Percentiles rank a stretch among this genome's conserved stretches.
phyloP scores from a whole-genome alignment of 1,140 invertebrate genomes.

The Anoplophora glabripennis region DNA sequence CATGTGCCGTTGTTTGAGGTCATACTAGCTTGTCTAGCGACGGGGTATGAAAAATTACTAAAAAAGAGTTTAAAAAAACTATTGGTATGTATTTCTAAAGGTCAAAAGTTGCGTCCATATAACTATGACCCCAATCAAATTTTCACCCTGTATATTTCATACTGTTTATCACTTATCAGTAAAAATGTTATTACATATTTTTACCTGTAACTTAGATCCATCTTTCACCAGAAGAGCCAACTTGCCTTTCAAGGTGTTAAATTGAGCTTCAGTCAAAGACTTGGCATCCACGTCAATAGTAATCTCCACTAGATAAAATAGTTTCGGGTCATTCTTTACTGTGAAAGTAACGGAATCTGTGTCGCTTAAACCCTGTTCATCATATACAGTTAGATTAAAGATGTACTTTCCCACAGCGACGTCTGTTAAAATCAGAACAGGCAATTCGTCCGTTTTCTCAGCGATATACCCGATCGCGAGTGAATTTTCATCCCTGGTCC shows the following conservation, averaged over 20 bases:
- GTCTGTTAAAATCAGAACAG: conserved; percentile 80
- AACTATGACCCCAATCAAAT: too few relatives aligned
- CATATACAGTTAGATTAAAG: conserved; percentile 83
- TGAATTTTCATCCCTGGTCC: conserved; percentile 77
- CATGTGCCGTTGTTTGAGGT: too few relatives aligned
- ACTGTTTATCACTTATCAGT: too few relatives aligned
- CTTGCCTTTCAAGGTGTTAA: conserved; percentile 71
- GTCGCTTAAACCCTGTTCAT: conserved; percentile 80
- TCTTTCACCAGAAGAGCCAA: conserved; percentile 63
- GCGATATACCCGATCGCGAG: conserved; percentile 81
- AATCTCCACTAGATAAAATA: conserved; percentile 76
- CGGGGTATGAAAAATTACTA: too few relatives aligned
- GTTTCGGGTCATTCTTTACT: conserved; percentile 76
- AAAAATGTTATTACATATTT: neutral
- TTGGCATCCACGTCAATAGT: conserved; percentile 71
- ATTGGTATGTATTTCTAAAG: too few relatives aligned
- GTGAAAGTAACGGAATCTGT: conserved; percentile 81
- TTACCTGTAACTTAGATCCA: conserved; percentile 46
- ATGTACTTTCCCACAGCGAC: conserved; percentile 83
- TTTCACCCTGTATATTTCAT: too few relatives aligned
- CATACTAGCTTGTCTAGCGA: too few relatives aligned
- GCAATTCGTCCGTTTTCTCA: conserved; percentile 67
- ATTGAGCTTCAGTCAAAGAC: conserved; percentile 70
- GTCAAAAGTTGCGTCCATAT: too few relatives aligned
- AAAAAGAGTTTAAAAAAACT: too few relatives aligned